These are phyloP conservation scores for Phortica okadai DNA, from an alignment of 2,888 invertebrate genomes.

Conservation along the genomic window DNA sequence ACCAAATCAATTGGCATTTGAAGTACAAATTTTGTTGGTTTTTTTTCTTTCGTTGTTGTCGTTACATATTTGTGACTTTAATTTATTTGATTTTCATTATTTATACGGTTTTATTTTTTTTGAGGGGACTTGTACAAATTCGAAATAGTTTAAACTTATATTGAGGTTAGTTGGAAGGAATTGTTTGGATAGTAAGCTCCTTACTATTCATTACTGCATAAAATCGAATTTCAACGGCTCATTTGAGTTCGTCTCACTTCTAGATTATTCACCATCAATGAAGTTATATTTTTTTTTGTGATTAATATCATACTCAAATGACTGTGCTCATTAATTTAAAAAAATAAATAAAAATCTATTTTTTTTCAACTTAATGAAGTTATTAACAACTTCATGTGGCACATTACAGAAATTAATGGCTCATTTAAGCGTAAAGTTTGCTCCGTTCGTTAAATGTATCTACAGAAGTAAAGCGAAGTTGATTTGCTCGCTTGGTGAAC, in stretches of 20 bases:
- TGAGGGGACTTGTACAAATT: too few relatives aligned
- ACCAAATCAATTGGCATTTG: slow-evolving; percentile 27
- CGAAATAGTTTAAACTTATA: too few relatives aligned
- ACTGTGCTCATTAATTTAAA: background rate
- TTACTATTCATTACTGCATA: too few relatives aligned
- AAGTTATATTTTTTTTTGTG: too few relatives aligned
- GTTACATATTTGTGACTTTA: slow-evolving; percentile 49
- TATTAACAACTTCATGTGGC: slow-evolving; percentile 18
- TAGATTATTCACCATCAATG: too few relatives aligned
- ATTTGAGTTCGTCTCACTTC: too few relatives aligned
- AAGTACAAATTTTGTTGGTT: background rate
- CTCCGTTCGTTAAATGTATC: background rate
- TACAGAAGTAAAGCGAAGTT: slow-evolving; percentile 5
- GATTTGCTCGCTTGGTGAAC: background rate
- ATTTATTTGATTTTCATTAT: slow-evolving; percentile 56
- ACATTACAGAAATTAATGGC: slow-evolving; percentile 19
- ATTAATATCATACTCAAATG: too few relatives aligned
- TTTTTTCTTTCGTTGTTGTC: slow-evolving; percentile 22
- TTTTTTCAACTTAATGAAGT: slow-evolving; percentile 13
- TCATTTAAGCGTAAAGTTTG: slow-evolving; percentile 21
- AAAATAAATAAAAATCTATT: background rate
- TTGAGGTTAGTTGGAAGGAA: too few relatives aligned
- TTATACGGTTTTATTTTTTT: too few relatives aligned
- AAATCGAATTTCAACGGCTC: too few relatives aligned
- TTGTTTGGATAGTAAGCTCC: too few relatives aligned